Base-by-base conservation (phyloP, 2,797 vertebrate species). In the Austrolebias charrua region DNA sequence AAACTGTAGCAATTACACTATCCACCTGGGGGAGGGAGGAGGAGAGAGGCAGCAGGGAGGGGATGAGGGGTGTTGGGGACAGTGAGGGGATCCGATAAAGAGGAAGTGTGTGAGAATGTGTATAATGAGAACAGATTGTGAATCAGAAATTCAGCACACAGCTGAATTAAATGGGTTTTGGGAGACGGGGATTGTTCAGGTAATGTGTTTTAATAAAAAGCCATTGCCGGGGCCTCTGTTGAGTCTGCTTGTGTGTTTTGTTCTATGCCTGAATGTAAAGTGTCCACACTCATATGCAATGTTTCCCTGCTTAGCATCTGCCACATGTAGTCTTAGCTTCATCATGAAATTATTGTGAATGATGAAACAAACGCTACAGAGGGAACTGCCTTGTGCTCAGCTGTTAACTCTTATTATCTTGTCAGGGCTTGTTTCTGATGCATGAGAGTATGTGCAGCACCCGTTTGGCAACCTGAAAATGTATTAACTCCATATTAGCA, bases 1-100 rank as follows among this genome's bases (percentile, higher is more conserved):
- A 88, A 89, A 87, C 80, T 78, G 66, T 73, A 73, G 80, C 84
- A 85, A 87, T 88, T 89, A 87, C 82, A 86, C 75, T 63, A 50
- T 81, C 76, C 79, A 89, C 84, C 87, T 84, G 80, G 74, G 82
- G 82, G 81, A 71, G 71, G 60, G 51, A 5, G 69, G 35, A 45
- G 54, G 20, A 35, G 19, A 35, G 19, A 14, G 15, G 31, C 35
- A 38, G 35, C 35, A 38, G 11, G 18, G 45, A 18, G 9, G 45
- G 19, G 45, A 10, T 46, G 45, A 4, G 31, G 1, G 57, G 28
- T 33, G 15, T 3, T 18, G 4, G 19, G 4, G 20, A 6, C 46
- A 0, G 14, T 10, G 56, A 15, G 66, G 42, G 24, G 13, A 63
- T 61, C 9, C 58, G 78, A 72, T 80, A 74, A 69, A 80, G 67